Evolutionary conservation across 1,140 invertebrate genomes (phyloP).

Genomic region (Argopecten irradians): DNA sequence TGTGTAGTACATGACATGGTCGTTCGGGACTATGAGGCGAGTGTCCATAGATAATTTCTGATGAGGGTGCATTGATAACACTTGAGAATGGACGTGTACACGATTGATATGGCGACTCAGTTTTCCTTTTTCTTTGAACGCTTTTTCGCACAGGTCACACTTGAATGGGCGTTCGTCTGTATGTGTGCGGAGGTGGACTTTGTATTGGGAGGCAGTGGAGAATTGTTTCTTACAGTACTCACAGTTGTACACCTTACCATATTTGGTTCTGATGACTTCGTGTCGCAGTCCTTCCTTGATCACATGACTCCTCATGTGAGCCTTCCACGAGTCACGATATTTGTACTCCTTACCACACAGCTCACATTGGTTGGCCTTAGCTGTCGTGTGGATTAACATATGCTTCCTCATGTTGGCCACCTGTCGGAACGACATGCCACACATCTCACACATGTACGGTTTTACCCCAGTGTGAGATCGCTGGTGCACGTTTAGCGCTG

Average conservation of each 20-base stretch:
- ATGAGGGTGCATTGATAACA: background rate
- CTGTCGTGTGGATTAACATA: constrained; percentile 68
- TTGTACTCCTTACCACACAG: constrained; percentile 65
- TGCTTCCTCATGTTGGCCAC: constrained; percentile 73
- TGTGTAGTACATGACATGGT: background rate
- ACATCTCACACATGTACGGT: constrained; percentile 84
- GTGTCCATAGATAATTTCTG: background rate
- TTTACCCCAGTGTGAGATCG: constrained; percentile 94
- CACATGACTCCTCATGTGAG: constrained; percentile 44
- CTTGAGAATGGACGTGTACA: background rate
- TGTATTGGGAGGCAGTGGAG: constrained; percentile 43
- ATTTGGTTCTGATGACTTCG: constrained; percentile 13
- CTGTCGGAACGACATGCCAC: constrained; percentile 84
- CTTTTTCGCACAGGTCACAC: constrained; percentile 90
- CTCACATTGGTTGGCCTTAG: constrained; percentile 68
- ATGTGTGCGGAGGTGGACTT: constrained; percentile 79
- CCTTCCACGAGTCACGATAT: constrained; percentile 42
- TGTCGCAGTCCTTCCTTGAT: constrained; percentile 32
- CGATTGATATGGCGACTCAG: constrained; percentile 95
- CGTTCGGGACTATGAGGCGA: background rate
- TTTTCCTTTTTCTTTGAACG: constrained; percentile 93
- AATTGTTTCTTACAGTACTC: constrained; percentile 40
- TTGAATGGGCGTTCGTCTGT: constrained; percentile 87
- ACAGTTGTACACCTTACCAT: constrained; percentile 45
- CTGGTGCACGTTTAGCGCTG: constrained; percentile 95